Percentiles rank a stretch among this genome's conserved stretches.
phyloP scores from a whole-genome alignment of 1,140 invertebrate species.

The Mercenaria mercenaria region DNA sequence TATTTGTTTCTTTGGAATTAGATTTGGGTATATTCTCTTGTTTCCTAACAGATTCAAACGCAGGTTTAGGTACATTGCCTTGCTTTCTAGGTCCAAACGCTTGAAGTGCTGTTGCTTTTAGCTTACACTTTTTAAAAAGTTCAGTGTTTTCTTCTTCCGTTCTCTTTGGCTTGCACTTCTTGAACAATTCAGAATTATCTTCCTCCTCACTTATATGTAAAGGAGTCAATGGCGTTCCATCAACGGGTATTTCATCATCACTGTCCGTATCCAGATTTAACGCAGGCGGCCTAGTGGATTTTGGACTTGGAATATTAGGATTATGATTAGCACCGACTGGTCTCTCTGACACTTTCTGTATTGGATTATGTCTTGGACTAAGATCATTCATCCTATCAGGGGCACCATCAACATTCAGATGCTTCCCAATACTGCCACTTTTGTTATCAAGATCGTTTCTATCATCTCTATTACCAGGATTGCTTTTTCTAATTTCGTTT shows the following conservation, averaged over 20 bases:
- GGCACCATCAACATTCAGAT: conserved; percentile 25
- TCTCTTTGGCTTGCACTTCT: conserved; percentile 50
- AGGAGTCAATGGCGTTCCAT: conserved; percentile 49
- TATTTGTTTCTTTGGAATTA: conserved; percentile 22
- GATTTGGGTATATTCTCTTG: neutral
- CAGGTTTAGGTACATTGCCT: neutral
- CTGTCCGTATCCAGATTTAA: conserved; percentile 63
- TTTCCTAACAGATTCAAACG: neutral
- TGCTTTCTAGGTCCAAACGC: neutral
- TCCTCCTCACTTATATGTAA: conserved; percentile 72
- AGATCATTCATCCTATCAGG: conserved; percentile 50
- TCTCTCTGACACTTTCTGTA: neutral
- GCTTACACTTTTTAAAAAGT: conserved; percentile 30
- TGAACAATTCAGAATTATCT: conserved; percentile 52
- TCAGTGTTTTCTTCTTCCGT: conserved; percentile 13
- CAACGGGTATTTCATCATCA: conserved; percentile 65
- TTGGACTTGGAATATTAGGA: conserved; percentile 56
- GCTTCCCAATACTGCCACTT: conserved; percentile 2
- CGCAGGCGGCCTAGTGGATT: conserved; percentile 26
- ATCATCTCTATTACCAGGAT: neutral
- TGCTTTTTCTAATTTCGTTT: conserved; percentile 23
- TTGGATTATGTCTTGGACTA: conserved; percentile 48
- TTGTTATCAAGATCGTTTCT: neutral
- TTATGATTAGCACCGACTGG: conserved; percentile 31
- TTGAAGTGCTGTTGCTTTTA: neutral